Conservation (phyloP, 2,797 vertebrate species). For the Scomberomorus guttatus region DNA sequence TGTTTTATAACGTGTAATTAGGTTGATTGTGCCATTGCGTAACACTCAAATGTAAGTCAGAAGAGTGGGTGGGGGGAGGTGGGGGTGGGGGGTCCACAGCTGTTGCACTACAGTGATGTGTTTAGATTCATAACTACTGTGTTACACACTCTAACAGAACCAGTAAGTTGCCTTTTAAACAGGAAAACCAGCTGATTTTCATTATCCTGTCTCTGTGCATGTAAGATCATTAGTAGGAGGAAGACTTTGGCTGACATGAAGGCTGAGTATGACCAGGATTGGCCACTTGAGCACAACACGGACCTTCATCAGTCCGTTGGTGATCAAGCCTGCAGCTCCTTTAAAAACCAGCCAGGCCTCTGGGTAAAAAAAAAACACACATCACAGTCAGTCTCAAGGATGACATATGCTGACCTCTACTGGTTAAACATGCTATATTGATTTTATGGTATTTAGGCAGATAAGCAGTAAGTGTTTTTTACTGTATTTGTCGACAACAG, state of each 20-base stretch:
- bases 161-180: neutral
- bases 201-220: conserved; percentile 32
- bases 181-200: neutral
- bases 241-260: conserved; percentile 84
- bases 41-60: neutral
- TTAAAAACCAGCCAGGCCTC: conserved; percentile 76
- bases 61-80: neutral
- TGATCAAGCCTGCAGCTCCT: conserved; percentile 69
- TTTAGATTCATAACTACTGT: neutral
- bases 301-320: conserved; percentile 56
- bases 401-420: conserved; percentile 57
- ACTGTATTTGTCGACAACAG: neutral
- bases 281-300: conserved; percentile 76
- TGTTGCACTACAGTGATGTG: neutral
- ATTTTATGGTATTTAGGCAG: neutral
- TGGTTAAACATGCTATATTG: conserved; percentile 28
- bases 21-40: neutral
- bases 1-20: conserved; percentile 4
- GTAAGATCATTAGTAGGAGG: conserved; percentile 90
- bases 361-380: conserved; percentile 86
- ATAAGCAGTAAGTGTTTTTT: neutral
- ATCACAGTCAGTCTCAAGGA: neutral
- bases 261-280: conserved; percentile 81
- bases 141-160: neutral
- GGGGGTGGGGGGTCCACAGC: neutral